Percentiles rank a stretch among this genome's conserved stretches.
phyloP scores from a whole-genome alignment of 2,888 invertebrate species.

The Neoascia interrupta region DNA sequence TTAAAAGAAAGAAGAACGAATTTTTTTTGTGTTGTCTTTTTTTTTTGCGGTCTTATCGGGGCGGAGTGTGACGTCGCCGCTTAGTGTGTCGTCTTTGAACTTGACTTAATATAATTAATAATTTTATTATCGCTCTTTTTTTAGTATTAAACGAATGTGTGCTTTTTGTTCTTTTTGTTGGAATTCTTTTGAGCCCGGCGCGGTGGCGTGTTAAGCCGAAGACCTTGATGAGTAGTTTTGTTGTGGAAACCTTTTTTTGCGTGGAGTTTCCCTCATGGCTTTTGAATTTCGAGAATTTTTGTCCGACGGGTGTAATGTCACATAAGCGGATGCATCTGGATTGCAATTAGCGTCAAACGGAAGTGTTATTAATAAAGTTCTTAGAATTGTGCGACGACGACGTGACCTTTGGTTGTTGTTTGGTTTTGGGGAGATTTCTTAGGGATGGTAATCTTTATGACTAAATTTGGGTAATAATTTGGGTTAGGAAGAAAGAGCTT shows the following conservation, averaged over 20 bases:
- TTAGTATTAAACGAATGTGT: neutral
- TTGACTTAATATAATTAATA: slow-evolving; percentile 55
- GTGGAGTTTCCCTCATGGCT: slow-evolving; percentile 45
- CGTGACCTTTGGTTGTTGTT: neutral
- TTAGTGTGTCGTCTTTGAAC: slow-evolving; percentile 53
- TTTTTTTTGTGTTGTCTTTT: slow-evolving; percentile 15
- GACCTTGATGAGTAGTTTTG: slow-evolving; percentile 30
- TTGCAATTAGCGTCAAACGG: neutral
- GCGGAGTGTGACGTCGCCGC: slow-evolving; percentile 37
- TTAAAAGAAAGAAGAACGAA: slow-evolving; percentile 42
- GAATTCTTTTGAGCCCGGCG: neutral
- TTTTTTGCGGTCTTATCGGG: slow-evolving; percentile 33
- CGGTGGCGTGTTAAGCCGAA: slow-evolving; percentile 13
- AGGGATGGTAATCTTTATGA: no score
- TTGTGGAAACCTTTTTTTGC: slow-evolving; percentile 7
- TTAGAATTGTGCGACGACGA: neutral
- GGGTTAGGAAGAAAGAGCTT: no score
- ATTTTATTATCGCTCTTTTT: slow-evolving; percentile 40
- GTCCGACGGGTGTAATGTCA: no score
- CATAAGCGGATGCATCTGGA: slow-evolving; percentile 7
- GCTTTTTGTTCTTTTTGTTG: slow-evolving; percentile 2
- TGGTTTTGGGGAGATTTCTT: neutral
- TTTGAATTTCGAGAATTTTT: neutral
- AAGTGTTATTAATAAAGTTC: neutral
- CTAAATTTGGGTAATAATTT: no score